A percentile compares a stretch with the other conserved stretches of the same genome.
phyloP scores from a whole-genome alignment of 2,113 vertebrate species.

The Etheostoma spectabile region DNA sequence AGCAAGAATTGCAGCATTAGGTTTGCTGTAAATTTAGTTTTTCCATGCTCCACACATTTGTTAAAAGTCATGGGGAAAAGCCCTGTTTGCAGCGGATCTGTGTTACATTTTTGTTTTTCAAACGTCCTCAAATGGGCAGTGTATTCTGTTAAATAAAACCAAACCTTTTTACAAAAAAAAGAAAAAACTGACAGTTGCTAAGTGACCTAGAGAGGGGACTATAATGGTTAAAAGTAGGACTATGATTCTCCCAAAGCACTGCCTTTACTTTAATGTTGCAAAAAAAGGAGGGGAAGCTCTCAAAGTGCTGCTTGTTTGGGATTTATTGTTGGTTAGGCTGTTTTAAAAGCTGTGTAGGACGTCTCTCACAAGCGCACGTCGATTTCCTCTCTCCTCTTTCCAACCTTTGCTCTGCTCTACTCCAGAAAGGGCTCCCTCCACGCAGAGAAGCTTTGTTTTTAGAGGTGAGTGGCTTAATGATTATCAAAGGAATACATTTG shows the following conservation, averaged over 20 bases:
- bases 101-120: conserved; percentile 26
- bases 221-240: conserved; percentile 72
- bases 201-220: conserved; percentile 64
- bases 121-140: conserved; percentile 32
- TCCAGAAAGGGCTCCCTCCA: conserved; percentile 41
- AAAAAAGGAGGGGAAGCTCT: conserved; percentile 47
- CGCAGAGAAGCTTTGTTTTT: conserved; percentile 46
- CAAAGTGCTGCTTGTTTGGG: conserved; percentile 52
- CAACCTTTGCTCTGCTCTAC: conserved; percentile 73
- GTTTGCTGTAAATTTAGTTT: conserved; percentile 34
- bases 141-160: conserved; percentile 45
- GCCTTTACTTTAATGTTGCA: conserved; percentile 54
- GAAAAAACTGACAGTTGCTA: conserved; percentile 47
- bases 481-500: conserved; percentile 60
- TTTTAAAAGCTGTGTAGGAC: conserved; percentile 60
- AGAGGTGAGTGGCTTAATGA: conserved; percentile 76
- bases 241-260: conserved; percentile 59
- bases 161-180: conserved; percentile 34
- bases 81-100: background rate
- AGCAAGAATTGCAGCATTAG: conserved; percentile 1
- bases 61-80: conserved; percentile 20
- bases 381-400: conserved; percentile 50
- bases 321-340: conserved; percentile 56
- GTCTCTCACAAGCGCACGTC: conserved; percentile 38
- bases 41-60: background rate